These are phyloP conservation scores for Garrulus glandarius DNA, from an alignment of 2,797 vertebrate species.

Conservation along the genomic window DNA sequence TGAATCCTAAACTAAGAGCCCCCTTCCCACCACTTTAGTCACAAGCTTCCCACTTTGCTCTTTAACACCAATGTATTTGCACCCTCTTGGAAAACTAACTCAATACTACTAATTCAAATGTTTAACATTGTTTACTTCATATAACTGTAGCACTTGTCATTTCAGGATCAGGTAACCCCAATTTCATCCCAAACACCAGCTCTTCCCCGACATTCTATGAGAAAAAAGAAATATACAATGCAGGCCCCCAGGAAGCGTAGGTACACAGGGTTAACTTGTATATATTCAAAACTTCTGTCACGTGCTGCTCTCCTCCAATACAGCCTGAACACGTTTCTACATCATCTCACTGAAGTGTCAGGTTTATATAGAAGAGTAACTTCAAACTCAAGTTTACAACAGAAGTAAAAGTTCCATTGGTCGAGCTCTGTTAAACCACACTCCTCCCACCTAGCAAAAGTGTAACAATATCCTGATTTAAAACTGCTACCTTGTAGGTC, in stretches of 20 bases:
- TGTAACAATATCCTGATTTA: neutral
- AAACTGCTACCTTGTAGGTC: neutral
- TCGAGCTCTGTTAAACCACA: neutral
- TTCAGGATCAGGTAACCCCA: neutral
- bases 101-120: neutral
- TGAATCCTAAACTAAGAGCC: neutral
- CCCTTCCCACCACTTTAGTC: neutral
- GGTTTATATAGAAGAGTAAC: neutral
- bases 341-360: neutral
- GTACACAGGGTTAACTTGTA: neutral
- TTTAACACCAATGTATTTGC: neutral
- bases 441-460: neutral
- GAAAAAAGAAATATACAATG: neutral
- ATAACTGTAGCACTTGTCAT: neutral
- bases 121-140: neutral
- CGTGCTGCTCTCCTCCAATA: neutral
- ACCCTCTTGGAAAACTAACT: neutral
- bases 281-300: neutral
- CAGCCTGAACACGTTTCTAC: neutral
- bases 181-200: neutral
- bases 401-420: neutral
- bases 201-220: neutral
- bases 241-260: rapidly evolving
- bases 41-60: neutral
- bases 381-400: neutral